Evolutionary conservation across 2,888 invertebrate genomes (phyloP).

Genomic region (Acrobasis repandana): DNA sequence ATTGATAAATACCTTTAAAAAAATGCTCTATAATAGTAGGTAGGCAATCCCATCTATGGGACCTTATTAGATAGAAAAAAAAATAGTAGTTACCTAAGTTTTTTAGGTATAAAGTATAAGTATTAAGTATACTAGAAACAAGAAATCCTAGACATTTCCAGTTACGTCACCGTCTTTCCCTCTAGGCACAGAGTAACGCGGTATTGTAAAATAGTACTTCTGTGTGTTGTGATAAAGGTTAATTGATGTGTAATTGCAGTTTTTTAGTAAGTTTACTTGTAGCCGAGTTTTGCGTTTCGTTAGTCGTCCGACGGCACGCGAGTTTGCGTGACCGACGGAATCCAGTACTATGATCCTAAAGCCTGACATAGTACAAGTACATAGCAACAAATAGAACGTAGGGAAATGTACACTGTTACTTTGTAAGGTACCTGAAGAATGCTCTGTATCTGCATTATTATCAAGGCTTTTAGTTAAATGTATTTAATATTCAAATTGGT

Average conservation of each 20-base stretch:
- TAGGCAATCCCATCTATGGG: too few relatives aligned
- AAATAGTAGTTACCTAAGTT: too few relatives aligned
- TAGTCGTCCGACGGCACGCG: constrained; percentile 69
- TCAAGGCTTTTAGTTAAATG: constrained; percentile 1
- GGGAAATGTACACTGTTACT: constrained; percentile 25
- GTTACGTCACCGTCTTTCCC: not conserved
- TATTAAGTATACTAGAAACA: not conserved
- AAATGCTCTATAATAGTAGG: too few relatives aligned
- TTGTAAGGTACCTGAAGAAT: constrained; percentile 18
- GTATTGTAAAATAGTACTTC: constrained; percentile 39
- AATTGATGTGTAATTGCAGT: constrained; percentile 47
- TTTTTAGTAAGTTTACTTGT: constrained; percentile 55
- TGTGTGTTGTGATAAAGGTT: constrained; percentile 37
- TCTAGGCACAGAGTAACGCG: constrained; percentile 23
- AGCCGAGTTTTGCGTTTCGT: constrained; percentile 50
- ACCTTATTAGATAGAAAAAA: too few relatives aligned
- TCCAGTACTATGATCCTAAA: constrained; percentile 31
- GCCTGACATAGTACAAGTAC: constrained; percentile 23
- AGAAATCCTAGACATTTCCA: not conserved
- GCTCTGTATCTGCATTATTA: constrained; percentile 2
- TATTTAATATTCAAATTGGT: not conserved
- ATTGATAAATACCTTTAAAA: too few relatives aligned
- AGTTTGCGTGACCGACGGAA: constrained; percentile 61
- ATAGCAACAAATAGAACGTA: constrained; percentile 18
- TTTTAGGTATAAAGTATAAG: too few relatives aligned